Evolutionary conservation across 2,888 invertebrate species (phyloP), one percentile per base, ranked within the genome.

Genomic region (Athripsodes cinereus): DNA sequence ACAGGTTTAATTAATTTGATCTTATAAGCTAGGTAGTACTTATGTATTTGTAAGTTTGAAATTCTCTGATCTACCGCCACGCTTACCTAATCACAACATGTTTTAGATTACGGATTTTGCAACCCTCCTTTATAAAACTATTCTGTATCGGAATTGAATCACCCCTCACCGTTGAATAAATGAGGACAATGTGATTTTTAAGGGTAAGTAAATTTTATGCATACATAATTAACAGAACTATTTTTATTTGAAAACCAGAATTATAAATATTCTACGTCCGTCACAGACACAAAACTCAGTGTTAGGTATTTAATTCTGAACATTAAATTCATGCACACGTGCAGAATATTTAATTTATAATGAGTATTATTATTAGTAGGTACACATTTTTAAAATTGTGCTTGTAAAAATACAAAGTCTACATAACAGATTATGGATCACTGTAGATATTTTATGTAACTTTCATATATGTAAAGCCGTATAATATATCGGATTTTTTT

Each of bases 61-160:
- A 40, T n/a, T 40, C 40, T 40, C 13, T 40, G 40, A n/a, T 40
- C 13, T 16, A 40, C 40, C 13, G 40, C 5, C 40, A 40, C 40
- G 40, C 40, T 40, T 40, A 40, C 40, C 40, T 40, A n/a, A 40
- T 40, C 40, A 40, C 40, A 40, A 40, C 40, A 13, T 40, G 40
- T 40, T 40, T 40, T 40, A 13, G 13, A n/a, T 40, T 8, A 40
- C 13, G 40, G 8, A 13, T 40, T 40, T 40, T 13, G 40, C 40
- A 40, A 40, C 40, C 40, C 40, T 13, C 40, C 16, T 16, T 40
- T 3, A 8, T 8, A 13, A n/a, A 2, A 40, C 3, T 40, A 3
- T 40, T 40, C n/a, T 40, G 40, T 40, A 40, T 40, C 40, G 40
- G 40, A 40, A 40, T 40, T 16, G 40, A n/a, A 16, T 16, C 40